A percentile compares a stretch with the other conserved stretches of the same genome.
Conservation (phyloP, 2,888 invertebrate genomes). For the Thera obeliscata region DNA sequence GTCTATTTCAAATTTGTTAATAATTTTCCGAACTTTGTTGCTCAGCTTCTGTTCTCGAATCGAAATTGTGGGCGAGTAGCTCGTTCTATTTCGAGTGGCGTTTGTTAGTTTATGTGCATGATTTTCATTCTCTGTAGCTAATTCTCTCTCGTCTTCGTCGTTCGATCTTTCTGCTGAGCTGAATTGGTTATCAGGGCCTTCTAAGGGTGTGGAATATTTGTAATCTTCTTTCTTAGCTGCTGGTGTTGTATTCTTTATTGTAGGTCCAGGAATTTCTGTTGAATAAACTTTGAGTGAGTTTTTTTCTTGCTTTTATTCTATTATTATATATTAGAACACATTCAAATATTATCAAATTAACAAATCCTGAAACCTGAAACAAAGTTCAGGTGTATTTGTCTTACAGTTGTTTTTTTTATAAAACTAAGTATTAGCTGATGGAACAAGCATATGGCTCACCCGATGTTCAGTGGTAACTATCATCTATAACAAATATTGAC, state of each 20-base stretch:
- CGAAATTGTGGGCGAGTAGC: conserved; percentile 50
- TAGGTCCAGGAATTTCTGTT: conserved; percentile 91
- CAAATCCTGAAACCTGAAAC: too few relatives aligned
- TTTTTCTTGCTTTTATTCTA: too few relatives aligned
- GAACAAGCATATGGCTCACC: too few relatives aligned
- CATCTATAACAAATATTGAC: too few relatives aligned
- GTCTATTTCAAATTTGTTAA: conserved; percentile 65
- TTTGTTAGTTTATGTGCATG: conserved; percentile 44
- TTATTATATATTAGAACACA: too few relatives aligned
- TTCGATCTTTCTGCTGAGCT: conserved; percentile 90
- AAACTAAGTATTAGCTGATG: too few relatives aligned
- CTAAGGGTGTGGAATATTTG: conserved; percentile 72
- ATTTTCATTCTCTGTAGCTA: conserved; percentile 43
- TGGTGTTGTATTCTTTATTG: conserved; percentile 82
- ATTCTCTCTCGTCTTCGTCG: conserved; percentile 83
- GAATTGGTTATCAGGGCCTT: conserved; percentile 87
- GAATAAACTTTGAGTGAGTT: too few relatives aligned
- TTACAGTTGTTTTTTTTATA: too few relatives aligned
- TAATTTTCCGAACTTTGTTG: conserved; percentile 74
- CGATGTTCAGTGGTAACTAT: too few relatives aligned
- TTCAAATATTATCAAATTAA: too few relatives aligned
- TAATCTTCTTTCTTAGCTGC: conserved; percentile 84
- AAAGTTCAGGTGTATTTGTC: too few relatives aligned
- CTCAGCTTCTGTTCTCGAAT: conserved; percentile 67
- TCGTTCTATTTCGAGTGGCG: conserved; percentile 60